phyloP scores from a whole-genome alignment of 2,113 vertebrate genomes.

The Ptilonorhynchus violaceus region DNA sequence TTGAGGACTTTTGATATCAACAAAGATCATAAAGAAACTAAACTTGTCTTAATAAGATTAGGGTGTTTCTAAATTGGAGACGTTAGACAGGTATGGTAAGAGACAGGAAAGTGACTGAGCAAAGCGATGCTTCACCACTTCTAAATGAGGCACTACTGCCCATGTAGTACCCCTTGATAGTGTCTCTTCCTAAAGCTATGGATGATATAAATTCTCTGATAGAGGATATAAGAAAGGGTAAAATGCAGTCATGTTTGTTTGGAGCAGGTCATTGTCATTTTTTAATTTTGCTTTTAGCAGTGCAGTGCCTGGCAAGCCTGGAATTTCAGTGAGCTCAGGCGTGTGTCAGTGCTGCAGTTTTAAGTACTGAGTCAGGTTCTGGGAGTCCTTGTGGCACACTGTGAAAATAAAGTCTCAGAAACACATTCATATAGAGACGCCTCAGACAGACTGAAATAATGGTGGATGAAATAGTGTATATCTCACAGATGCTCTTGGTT shows the following conservation, averaged over 20 bases:
- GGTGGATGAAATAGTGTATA: neutral
- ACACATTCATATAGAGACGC: fast-evolving
- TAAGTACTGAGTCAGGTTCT: neutral
- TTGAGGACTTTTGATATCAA: neutral
- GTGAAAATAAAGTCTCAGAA: neutral
- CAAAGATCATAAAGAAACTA: neutral
- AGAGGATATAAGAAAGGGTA: neutral
- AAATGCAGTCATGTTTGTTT: neutral
- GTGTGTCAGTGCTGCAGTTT: neutral
- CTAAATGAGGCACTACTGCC: neutral
- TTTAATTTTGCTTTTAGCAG: neutral
- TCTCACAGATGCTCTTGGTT: neutral
- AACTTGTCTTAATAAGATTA: neutral
- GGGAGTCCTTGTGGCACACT: neutral
- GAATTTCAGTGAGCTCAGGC: neutral
- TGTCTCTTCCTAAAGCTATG: neutral
- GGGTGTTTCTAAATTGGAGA: neutral
- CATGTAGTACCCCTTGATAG: fast-evolving
- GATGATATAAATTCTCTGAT: neutral
- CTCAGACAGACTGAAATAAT: neutral
- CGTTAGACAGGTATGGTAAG: neutral
- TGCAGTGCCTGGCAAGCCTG: neutral
- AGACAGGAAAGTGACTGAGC: neutral
- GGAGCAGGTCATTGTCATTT: neutral
- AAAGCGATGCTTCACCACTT: neutral